These are phyloP conservation scores for Hydrolagus colliei DNA, from an alignment of 2,797 vertebrate genomes.

Conservation along the genomic window DNA sequence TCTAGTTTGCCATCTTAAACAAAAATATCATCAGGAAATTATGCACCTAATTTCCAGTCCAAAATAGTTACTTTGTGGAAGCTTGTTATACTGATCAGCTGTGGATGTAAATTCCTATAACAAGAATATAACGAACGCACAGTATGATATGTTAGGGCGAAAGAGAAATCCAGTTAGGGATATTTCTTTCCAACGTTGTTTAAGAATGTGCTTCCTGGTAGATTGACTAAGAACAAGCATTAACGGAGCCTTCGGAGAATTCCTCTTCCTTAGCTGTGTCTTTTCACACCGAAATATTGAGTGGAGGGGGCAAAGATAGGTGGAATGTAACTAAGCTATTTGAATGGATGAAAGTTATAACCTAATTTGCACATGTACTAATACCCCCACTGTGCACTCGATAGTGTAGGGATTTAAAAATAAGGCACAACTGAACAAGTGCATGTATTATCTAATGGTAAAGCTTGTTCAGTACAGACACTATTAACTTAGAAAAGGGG, in stretches of 20 bases:
- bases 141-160: not conserved
- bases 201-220: not conserved
- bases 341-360: not conserved
- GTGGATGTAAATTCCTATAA: no score
- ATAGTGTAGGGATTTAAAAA: constrained; percentile 4
- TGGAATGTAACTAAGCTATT: not conserved
- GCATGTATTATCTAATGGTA: not conserved
- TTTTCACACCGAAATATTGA: no score
- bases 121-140: no score
- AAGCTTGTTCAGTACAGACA: not conserved
- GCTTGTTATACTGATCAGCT: no score
- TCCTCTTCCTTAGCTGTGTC: no score
- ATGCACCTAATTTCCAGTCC: no score
- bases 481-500: not conserved
- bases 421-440: not conserved
- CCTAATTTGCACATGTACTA: no score
- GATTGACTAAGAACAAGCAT: constrained; percentile 15
- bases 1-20: no score
- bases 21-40: no score
- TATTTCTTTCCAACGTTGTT: not conserved
- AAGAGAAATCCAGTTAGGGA: not conserved
- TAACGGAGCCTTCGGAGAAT: not conserved
- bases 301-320: no score
- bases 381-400: no score
- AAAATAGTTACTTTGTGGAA: no score